Evolutionary conservation across 2,797 vertebrate species (phyloP).

Genomic region (Kryptopterus vitreolus): DNA sequence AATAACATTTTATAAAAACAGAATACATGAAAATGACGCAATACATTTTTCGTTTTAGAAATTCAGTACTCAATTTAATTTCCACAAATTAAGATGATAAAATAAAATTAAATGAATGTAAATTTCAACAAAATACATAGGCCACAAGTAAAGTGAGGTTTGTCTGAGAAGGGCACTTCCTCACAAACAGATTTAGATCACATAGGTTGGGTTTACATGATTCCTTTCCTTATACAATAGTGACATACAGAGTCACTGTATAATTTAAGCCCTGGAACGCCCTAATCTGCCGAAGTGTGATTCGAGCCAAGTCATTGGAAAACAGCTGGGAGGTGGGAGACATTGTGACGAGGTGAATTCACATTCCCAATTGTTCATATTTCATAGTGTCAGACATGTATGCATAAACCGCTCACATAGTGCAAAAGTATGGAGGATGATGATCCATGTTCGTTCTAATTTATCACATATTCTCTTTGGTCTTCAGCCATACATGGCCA

Average conservation of each 20-base stretch:
- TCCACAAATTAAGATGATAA: too few relatives aligned
- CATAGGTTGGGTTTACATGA: neutral
- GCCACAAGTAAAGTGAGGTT: neutral
- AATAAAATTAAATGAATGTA: too few relatives aligned
- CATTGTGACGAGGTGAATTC: too few relatives aligned
- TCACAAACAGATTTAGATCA: neutral
- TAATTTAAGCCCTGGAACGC: too few relatives aligned
- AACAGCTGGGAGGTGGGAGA: neutral
- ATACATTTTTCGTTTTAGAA: too few relatives aligned
- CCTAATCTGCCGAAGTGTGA: neutral
- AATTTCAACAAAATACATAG: too few relatives aligned
- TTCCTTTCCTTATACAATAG: neutral
- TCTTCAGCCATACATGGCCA: neutral
- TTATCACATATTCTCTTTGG: neutral
- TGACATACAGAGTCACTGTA: neutral
- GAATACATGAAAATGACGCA: too few relatives aligned
- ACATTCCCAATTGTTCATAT: too few relatives aligned
- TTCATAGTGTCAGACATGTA: neutral
- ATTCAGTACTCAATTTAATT: too few relatives aligned
- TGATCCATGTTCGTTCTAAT: neutral
- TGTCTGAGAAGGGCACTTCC: neutral
- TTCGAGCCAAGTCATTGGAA: neutral
- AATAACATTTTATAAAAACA: too few relatives aligned
- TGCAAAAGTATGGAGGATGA: neutral
- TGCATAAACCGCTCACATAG: neutral